Evolutionary conservation across 1,140 invertebrate species (phyloP).

Genomic region (Cyclina sinensis): DNA sequence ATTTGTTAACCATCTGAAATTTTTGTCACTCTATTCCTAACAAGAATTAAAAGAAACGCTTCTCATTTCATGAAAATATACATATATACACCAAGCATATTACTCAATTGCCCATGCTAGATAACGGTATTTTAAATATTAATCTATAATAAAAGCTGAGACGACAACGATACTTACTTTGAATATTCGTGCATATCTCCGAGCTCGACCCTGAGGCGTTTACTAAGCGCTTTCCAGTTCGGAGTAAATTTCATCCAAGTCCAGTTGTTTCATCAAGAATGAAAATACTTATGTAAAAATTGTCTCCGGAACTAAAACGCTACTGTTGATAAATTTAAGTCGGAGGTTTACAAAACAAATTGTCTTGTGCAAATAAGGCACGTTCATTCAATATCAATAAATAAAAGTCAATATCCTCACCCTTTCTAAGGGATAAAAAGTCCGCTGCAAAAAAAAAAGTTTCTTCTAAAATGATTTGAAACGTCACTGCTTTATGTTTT

Average conservation of each 20-base stretch:
- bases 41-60: no score
- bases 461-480: no score
- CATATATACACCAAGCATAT: no score
- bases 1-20: no score
- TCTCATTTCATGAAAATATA: no score
- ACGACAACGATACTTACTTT: slow-evolving; percentile 62
- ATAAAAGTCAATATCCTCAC: slow-evolving; percentile 14
- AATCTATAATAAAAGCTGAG: no score
- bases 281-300: background rate
- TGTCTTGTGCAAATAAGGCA: slow-evolving; percentile 1
- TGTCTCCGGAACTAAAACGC: background rate
- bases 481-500: no score
- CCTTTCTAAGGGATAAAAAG: background rate
- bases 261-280: slow-evolving; percentile 10
- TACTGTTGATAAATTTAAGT: background rate
- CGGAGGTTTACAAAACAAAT: background rate
- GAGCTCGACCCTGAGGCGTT: slow-evolving; percentile 29
- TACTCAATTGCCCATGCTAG: no score
- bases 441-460: no score
- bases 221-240: slow-evolving; percentile 62
- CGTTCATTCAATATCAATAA: background rate
- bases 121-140: no score
- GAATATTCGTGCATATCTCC: slow-evolving; percentile 64
- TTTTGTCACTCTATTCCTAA: no score
- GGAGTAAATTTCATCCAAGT: slow-evolving; percentile 69